Evolutionary conservation across 2,797 vertebrate species (phyloP).

Genomic region (Pipistrellus nathusii): DNA sequence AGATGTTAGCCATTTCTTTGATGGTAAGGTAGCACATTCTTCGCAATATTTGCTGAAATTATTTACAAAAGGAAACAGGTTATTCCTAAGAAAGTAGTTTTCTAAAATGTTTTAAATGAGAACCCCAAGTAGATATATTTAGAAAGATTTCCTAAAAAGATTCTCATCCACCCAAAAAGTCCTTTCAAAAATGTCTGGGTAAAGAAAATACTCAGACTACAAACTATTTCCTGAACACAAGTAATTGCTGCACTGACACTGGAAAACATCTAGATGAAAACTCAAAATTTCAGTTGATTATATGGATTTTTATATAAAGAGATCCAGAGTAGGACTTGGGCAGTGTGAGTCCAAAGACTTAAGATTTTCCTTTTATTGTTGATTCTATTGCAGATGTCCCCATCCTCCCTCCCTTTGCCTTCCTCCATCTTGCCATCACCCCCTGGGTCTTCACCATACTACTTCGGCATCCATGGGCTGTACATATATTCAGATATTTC

Average conservation of each 20-base stretch:
- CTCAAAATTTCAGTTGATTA: conserved; percentile 28
- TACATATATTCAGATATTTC: not conserved
- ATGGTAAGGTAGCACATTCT: conserved; percentile 99
- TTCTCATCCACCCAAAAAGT: not conserved
- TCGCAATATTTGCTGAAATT: conserved; percentile 95
- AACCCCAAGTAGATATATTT: conserved; percentile 7
- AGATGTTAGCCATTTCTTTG: conserved; percentile 99
- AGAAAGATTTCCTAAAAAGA: conserved; percentile 41
- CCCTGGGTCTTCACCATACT: not conserved
- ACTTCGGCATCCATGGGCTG: not conserved
- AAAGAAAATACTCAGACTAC: conserved; percentile 41
- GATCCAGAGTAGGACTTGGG: not conserved
- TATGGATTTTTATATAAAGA: conserved; percentile 17
- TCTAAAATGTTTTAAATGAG: conserved; percentile 49
- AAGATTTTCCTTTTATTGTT: not conserved
- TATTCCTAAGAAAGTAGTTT: conserved; percentile 55
- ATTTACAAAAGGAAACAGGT: conserved; percentile 66
- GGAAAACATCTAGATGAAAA: conserved; percentile 21
- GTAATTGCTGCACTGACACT: not conserved
- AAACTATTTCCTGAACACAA: conserved; percentile 50
- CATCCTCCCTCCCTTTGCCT: not conserved
- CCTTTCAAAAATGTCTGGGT: conserved; percentile 13
- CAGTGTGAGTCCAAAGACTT: not conserved
- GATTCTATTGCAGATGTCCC: not conserved
- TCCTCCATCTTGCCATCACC: not conserved